Conservation (phyloP, 2,888 invertebrate species). For the Suillia variegata region DNA sequence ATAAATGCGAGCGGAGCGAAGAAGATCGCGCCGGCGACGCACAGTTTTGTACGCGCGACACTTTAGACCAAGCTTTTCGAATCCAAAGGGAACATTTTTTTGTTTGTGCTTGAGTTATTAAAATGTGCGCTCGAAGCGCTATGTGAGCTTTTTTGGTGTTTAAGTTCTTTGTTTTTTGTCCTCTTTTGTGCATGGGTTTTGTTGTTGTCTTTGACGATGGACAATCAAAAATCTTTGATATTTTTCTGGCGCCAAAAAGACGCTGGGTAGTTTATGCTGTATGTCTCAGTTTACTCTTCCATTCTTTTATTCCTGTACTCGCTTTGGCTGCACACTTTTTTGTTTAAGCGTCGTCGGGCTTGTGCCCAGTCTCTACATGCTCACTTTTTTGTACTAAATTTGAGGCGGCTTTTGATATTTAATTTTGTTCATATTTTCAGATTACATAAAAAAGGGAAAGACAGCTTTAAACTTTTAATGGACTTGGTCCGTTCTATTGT, state of each 20-base stretch:
- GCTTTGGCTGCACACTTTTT: conserved; percentile 23
- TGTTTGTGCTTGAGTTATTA: neutral
- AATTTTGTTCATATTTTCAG: too few species aligned
- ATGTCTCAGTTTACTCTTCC: conserved; percentile 12
- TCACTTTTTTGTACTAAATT: too few species aligned
- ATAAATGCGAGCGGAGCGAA: conserved; percentile 12
- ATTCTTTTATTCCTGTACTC: too few species aligned
- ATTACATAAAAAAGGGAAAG: too few species aligned
- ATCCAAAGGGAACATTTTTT: too few species aligned
- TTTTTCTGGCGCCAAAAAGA: conserved; percentile 58
- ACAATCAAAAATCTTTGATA: conserved; percentile 35
- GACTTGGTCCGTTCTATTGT: too few species aligned
- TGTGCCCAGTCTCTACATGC: too few species aligned
- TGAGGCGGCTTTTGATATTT: too few species aligned
- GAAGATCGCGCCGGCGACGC: too few species aligned
- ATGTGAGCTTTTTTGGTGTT: too few species aligned
- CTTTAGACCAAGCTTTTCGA: conserved; percentile 20
- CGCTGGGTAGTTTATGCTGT: conserved; percentile 33
- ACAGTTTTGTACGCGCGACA: conserved; percentile 36
- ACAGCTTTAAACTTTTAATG: too few species aligned
- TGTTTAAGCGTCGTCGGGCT: conserved; percentile 22
- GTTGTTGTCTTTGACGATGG: neutral
- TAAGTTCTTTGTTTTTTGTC: too few species aligned
- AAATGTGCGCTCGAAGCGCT: neutral
- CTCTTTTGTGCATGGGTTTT: neutral